phyloP scores from a whole-genome alignment of 2,888 invertebrate species.

The Amiota mariae region DNA sequence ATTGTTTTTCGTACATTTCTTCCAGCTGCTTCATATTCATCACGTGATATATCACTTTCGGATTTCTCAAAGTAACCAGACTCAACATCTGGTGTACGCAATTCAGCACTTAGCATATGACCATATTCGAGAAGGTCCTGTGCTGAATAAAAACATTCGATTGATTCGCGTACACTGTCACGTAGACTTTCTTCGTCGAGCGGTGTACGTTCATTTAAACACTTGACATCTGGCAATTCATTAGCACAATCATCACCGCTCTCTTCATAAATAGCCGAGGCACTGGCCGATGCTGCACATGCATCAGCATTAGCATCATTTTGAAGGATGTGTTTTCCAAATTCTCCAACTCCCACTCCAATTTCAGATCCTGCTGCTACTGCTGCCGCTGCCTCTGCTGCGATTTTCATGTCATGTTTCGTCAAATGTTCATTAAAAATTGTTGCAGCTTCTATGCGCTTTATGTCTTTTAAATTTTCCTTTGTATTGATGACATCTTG shows the following conservation, averaged over 20 bases:
- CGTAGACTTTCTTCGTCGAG: slow-evolving; percentile 35
- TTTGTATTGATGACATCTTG: not conserved
- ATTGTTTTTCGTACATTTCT: not conserved
- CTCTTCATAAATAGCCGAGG: slow-evolving; percentile 15
- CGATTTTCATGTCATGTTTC: not conserved
- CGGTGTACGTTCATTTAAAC: slow-evolving; percentile 18
- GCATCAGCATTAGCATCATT: slow-evolving; percentile 21
- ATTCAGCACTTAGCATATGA: slow-evolving; percentile 54
- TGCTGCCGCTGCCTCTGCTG: not conserved
- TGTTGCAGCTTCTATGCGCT: slow-evolving; percentile 36
- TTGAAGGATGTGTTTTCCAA: no score
- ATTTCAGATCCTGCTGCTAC: not conserved
- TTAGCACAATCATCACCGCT: slow-evolving; percentile 11
- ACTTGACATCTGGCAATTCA: not conserved
- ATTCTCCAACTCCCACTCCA: not conserved
- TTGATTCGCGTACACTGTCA: slow-evolving; percentile 60
- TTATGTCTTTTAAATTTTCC: slow-evolving; percentile 20
- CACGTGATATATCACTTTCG: slow-evolving; percentile 65
- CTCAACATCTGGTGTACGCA: slow-evolving; percentile 64
- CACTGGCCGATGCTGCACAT: slow-evolving; percentile 19
- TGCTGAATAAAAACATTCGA: slow-evolving; percentile 65
- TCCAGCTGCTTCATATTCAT: slow-evolving; percentile 53
- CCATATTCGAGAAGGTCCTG: slow-evolving; percentile 66
- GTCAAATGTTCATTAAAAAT: slow-evolving; percentile 33
- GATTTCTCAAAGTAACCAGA: slow-evolving; percentile 68